These are phyloP conservation scores for Pelvicachromis taeniatus DNA, from an alignment of 2,113 vertebrate species.

Conservation along the genomic window DNA sequence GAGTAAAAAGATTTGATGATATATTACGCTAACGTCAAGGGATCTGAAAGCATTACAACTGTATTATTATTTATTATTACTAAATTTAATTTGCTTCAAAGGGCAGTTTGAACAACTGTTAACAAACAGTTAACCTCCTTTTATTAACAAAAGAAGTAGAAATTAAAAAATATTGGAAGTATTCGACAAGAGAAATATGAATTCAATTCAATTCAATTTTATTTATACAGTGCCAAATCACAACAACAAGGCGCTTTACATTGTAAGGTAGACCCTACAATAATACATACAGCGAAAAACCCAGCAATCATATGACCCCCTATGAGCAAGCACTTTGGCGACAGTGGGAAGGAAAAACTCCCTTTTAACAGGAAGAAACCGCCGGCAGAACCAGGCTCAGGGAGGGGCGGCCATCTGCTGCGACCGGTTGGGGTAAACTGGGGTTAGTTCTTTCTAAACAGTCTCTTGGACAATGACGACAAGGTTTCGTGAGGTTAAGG, in stretches of 20 bases:
- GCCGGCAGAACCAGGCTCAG: no score
- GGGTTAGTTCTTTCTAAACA: not conserved
- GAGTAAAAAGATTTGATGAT: not conserved
- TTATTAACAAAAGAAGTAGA: not conserved
- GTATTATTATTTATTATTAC: not conserved
- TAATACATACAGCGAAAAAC: no score
- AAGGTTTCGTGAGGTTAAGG: not conserved
- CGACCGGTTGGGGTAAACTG: no score
- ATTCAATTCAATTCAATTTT: no score
- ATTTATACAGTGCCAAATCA: no score
- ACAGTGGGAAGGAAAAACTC: no score
- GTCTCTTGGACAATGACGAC: not conserved
- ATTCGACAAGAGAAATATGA: not conserved
- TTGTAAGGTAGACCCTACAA: no score
- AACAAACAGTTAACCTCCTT: fast-evolving
- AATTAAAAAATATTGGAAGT: not conserved
- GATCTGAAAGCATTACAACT: not conserved
- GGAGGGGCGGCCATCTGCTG: no score
- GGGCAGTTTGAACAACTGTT: not conserved
- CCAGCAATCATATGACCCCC: no score
- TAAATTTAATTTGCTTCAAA: not conserved
- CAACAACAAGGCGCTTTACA: no score
- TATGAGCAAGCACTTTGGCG: no score
- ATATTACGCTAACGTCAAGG: not conserved
- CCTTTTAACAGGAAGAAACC: no score